Percentiles rank a stretch among this genome's conserved stretches.
phyloP scores from a whole-genome alignment of 2,888 invertebrate species.

The Agrochola lychnidis region DNA sequence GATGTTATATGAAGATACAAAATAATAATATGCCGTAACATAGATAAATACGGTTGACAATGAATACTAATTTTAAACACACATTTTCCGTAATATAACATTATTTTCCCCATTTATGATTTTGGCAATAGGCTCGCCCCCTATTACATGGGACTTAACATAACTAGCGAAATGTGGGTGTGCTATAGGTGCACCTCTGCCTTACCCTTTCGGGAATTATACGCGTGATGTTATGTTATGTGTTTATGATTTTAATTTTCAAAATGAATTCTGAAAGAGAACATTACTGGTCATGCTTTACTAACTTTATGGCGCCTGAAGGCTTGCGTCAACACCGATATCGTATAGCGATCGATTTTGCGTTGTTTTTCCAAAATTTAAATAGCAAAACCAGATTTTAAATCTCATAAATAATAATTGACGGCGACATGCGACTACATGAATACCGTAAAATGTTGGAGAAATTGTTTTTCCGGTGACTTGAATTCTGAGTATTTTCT shows the following conservation, averaged over 20 bases:
- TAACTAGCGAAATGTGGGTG: no score
- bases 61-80: slow-evolving; percentile 6
- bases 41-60: neutral
- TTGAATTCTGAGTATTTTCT: no score
- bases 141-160: neutral
- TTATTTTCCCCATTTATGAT: slow-evolving; percentile 16
- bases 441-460: neutral
- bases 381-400: neutral
- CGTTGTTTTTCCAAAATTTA: neutral
- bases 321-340: neutral
- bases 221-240: no score
- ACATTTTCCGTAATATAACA: slow-evolving; percentile 23
- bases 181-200: no score
- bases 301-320: neutral
- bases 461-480: neutral
- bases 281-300: neutral
- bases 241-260: neutral
- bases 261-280: neutral
- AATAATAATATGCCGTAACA: neutral
- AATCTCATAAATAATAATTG: slow-evolving; percentile 30
- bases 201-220: no score
- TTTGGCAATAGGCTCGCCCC: neutral
- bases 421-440: neutral
- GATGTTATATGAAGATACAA: neutral
- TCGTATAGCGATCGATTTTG: slow-evolving; percentile 1